Conservation (phyloP, 2,797 vertebrate genomes). For the Galagoides demidoff region DNA sequence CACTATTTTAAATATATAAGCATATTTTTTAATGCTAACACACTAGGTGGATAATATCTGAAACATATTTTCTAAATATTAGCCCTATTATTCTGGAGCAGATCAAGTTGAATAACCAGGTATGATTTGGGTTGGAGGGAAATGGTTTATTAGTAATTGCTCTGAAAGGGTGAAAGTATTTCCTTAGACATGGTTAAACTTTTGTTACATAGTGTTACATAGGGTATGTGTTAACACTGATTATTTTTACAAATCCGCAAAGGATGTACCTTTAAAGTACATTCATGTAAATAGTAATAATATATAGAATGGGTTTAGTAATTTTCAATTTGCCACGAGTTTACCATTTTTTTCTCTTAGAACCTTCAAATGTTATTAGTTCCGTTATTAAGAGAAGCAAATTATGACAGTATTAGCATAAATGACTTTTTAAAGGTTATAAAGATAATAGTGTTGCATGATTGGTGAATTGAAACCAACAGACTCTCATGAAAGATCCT, state of each 20-base stretch:
- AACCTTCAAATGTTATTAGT: not conserved
- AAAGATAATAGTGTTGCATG: not conserved
- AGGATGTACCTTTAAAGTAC: not conserved
- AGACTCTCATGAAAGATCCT: too few relatives aligned
- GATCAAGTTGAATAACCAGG: not conserved
- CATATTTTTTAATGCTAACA: not conserved
- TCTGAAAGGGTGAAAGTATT: not conserved
- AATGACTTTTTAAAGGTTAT: not conserved
- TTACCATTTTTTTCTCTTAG: not conserved
- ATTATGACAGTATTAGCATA: not conserved
- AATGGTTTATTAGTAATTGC: not conserved
- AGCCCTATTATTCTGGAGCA: not conserved
- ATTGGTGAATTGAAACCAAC: too few relatives aligned
- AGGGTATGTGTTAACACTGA: not conserved
- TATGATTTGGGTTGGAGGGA: accelerated
- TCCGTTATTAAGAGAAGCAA: not conserved
- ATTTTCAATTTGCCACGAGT: not conserved
- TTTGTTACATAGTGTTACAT: not conserved
- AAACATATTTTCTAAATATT: not conserved
- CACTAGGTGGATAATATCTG: not conserved
- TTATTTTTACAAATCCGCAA: not conserved
- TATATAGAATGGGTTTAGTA: not conserved
- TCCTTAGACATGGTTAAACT: not conserved
- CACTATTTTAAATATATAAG: not conserved
- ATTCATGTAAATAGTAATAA: not conserved